A percentile compares a stretch with the other conserved stretches of the same genome.
Evolutionary conservation across 2,797 vertebrate genomes (phyloP).

Genomic region (Takifugu rubripes): DNA sequence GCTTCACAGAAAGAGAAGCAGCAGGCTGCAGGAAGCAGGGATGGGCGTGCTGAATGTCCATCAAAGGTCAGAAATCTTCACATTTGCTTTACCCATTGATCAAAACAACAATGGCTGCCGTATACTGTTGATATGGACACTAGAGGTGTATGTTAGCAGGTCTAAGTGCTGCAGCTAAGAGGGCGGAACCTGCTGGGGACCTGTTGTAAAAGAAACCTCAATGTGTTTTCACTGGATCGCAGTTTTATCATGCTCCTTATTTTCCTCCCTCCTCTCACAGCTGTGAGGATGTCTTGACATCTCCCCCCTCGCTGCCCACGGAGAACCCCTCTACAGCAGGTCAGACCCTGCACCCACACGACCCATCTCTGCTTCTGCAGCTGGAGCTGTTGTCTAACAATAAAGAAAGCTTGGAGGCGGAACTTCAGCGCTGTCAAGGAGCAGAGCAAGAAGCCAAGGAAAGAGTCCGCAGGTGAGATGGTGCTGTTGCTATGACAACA

Average conservation of each 20-base stretch:
- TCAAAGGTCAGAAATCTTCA: slow-evolving; percentile 76
- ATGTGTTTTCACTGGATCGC: background rate
- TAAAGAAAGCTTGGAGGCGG: slow-evolving; percentile 69
- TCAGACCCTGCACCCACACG: slow-evolving; percentile 23
- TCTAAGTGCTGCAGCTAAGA: background rate
- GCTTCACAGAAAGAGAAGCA: slow-evolving; percentile 78
- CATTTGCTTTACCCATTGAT: background rate
- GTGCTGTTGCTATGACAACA: background rate
- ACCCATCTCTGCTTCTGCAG: slow-evolving; percentile 69
- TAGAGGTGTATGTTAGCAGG: too few species aligned
- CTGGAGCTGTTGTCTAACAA: slow-evolving; percentile 79
- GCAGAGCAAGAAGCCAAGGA: slow-evolving; percentile 78
- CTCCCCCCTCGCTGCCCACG: slow-evolving; percentile 23
- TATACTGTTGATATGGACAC: too few species aligned
- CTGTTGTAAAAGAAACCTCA: background rate
- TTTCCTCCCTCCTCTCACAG: slow-evolving; percentile 10
- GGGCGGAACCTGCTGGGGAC: background rate
- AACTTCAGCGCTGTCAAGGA: slow-evolving; percentile 77
- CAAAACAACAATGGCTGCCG: background rate
- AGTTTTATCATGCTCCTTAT: background rate
- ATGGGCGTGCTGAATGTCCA: slow-evolving; percentile 73
- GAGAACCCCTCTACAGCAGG: background rate
- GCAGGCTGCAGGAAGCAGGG: slow-evolving; percentile 79
- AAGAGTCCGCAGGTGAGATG: slow-evolving; percentile 78
- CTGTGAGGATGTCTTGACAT: slow-evolving; percentile 34